Conservation (phyloP, 2,113 vertebrate genomes). For the Varanus komodoensis region DNA sequence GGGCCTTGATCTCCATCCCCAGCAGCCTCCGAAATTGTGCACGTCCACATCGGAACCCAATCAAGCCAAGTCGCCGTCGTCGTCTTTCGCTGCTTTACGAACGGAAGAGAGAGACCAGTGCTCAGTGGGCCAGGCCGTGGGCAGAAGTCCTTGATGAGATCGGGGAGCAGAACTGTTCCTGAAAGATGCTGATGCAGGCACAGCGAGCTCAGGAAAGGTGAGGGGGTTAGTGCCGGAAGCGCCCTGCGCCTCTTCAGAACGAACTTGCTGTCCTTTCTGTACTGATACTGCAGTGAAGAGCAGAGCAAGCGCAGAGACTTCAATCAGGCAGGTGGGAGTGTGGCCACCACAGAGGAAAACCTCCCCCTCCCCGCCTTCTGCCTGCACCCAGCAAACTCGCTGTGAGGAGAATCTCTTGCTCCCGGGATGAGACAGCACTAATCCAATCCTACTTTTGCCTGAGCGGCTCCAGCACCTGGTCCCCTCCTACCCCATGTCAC, state of each 20-base stretch:
- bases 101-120: not conserved
- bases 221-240: not conserved
- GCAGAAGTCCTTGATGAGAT: not conserved
- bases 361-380: no score
- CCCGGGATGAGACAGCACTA: no score
- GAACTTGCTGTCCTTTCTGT: no score
- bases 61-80: not conserved
- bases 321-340: no score
- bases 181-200: not conserved
- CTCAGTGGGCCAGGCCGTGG: not conserved
- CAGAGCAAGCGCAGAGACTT: no score
- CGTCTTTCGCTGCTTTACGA: not conserved
- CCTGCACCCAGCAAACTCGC: no score
- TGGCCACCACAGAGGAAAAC: no score
- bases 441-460: no score
- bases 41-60: not conserved
- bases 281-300: no score
- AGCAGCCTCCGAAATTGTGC: accelerated
- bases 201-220: not conserved
- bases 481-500: no score
- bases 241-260: not conserved
- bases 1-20: not conserved
- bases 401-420: no score
- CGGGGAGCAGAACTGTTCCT: not conserved
- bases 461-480: no score